Conservation (phyloP, 2,113 vertebrate species). For the Hipposideros armiger region DNA sequence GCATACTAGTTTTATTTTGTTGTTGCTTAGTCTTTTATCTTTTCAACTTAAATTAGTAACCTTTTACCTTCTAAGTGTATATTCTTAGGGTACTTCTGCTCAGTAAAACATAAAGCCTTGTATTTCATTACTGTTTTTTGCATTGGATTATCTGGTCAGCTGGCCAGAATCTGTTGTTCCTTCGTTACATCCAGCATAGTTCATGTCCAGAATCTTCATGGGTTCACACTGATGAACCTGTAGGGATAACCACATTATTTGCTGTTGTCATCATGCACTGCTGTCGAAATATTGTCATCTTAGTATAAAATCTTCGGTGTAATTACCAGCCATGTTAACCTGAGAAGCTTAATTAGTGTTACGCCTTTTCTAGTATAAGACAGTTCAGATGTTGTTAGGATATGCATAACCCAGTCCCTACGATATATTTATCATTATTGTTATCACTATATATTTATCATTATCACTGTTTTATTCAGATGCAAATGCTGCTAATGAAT, state of each 20-base stretch:
- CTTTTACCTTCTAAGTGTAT: background rate
- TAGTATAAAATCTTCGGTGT: background rate
- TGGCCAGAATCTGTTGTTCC: background rate
- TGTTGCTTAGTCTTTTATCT: background rate
- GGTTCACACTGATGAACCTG: background rate
- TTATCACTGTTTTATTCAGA: background rate
- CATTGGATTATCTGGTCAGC: background rate
- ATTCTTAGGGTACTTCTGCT: background rate
- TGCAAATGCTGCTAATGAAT: background rate
- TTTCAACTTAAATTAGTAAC: conserved; percentile 3
- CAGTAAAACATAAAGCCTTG: background rate
- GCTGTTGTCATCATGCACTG: background rate
- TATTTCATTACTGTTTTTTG: background rate
- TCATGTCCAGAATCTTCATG: background rate
- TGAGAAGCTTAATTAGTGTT: background rate
- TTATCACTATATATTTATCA: background rate
- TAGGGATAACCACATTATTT: background rate
- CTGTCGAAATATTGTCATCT: background rate
- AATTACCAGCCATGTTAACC: background rate
- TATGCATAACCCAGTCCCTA: background rate
- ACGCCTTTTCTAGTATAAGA: background rate
- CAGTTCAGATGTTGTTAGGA: background rate
- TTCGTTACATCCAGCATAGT: background rate
- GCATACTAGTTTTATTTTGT: conserved; percentile 15
- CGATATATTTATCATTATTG: background rate